phyloP scores from a whole-genome alignment of 2,113 vertebrate genomes.

The Phylloscopus trochilus region DNA sequence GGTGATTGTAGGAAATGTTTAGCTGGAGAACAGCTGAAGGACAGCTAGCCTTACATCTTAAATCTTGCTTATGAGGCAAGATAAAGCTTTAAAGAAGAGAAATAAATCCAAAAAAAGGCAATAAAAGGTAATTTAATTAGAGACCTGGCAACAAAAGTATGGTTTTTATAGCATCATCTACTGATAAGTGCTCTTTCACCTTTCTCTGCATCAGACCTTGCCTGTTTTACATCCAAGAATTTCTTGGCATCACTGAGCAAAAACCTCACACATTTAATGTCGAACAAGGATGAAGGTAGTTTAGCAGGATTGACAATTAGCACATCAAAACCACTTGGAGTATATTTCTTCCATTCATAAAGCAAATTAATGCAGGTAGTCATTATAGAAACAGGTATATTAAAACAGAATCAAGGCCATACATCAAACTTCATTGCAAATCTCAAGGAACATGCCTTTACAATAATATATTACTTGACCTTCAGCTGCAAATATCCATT shows the following conservation, averaged over 20 bases:
- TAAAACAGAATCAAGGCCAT: conserved; percentile 14
- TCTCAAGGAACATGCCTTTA: neutral
- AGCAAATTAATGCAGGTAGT: neutral
- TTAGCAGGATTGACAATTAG: conserved; percentile 7
- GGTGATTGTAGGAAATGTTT: neutral
- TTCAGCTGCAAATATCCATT: conserved; percentile 11
- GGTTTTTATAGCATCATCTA: conserved; percentile 39
- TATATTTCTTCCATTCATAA: conserved; percentile 16
- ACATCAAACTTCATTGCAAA: neutral
- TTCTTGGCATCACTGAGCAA: conserved; percentile 20
- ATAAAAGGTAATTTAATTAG: conserved; percentile 65
- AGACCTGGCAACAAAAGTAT: conserved; percentile 44
- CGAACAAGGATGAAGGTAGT: neutral
- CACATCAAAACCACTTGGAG: neutral
- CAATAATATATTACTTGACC: neutral
- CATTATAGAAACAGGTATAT: conserved; percentile 42
- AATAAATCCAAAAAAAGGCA: conserved; percentile 31
- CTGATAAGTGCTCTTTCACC: conserved; percentile 45
- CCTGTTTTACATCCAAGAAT: conserved; percentile 34
- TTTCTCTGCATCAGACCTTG: conserved; percentile 11
- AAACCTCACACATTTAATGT: neutral
- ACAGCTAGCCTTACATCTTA: conserved; percentile 24
- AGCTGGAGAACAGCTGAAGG: conserved; percentile 35
- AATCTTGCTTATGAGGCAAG: conserved; percentile 37
- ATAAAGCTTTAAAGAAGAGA: conserved; percentile 38